phyloP scores from a whole-genome alignment of 2,888 invertebrate species.

The Sycophila texana region DNA sequence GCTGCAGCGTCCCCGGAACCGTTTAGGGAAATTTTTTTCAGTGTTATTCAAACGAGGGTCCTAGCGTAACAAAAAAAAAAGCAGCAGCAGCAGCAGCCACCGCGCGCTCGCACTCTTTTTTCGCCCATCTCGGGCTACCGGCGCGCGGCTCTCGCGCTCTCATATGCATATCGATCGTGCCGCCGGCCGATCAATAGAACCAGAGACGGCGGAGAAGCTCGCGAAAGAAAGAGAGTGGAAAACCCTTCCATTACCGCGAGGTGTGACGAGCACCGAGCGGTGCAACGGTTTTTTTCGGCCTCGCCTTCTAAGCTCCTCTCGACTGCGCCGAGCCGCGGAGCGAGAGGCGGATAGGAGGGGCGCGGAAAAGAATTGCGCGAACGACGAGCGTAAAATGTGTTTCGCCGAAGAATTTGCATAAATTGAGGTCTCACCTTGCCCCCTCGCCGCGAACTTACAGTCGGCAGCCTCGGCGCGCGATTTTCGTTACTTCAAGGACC shows the following conservation, averaged over 20 bases:
- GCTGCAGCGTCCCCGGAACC: slow-evolving; percentile 63
- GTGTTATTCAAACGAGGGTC: slow-evolving; percentile 75
- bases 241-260: slow-evolving; percentile 60
- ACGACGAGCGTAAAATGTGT: slow-evolving; percentile 26
- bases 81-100: slow-evolving; percentile 8
- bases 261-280: background rate
- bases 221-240: slow-evolving; percentile 53
- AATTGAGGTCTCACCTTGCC: slow-evolving; percentile 37
- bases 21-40: slow-evolving; percentile 74
- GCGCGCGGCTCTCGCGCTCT: slow-evolving; percentile 51
- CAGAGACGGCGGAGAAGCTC: slow-evolving; percentile 38
- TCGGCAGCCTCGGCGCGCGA: background rate
- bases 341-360: slow-evolving; percentile 19
- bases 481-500: background rate
- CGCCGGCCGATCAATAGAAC: slow-evolving; percentile 66
- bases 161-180: slow-evolving; percentile 74
- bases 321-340: too few species aligned
- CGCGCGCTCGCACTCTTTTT: background rate
- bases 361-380: slow-evolving; percentile 26
- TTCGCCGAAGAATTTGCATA: slow-evolving; percentile 53
- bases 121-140: slow-evolving; percentile 54
- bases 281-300: slow-evolving; percentile 65
- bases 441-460: background rate
- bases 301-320: slow-evolving; percentile 40
- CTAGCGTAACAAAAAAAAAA: slow-evolving; percentile 64